Evolutionary conservation across 2,797 vertebrate genomes (phyloP), one percentile per base, ranked within the genome.

Genomic region (Anguilla megastoma): DNA sequence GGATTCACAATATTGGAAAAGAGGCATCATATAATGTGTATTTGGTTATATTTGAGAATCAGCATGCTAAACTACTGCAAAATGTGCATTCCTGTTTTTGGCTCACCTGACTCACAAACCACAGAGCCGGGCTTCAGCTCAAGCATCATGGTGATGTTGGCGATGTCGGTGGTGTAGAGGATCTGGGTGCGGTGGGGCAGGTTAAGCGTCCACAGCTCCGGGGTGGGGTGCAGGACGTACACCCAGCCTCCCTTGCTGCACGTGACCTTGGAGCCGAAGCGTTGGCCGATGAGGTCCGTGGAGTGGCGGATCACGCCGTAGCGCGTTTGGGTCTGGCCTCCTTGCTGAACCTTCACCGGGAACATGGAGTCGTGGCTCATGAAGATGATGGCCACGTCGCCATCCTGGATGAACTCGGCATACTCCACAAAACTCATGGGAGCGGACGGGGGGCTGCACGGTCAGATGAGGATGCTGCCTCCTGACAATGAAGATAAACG

Each of bases 181-280:
- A 99, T 99, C 93, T 99, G 99, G 0, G 99, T 99, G 91, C 99
- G 97, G 91, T 99, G 99, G 0, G 98, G 98, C 90, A 99, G 96
- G 89, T 96, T 97, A 90, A 98, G 92, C 0, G 99, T 99, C 98
- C 99, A 99, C 85, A 99, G 95, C 90, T 99, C 99, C 0, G 98
- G 97, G 0, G 99, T 99, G 0, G 98, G 98, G 91, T 99, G 98
- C 58, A 99, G 96, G 58, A 99, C 97, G 0, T 98, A 96, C 12
- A 98, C 98, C 98, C 98, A 99, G 1, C 98, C 98, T 2, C 98
- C 98, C 90, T 98, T 97, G 93, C 98, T 98, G 91, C 99, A 99
- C 50, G 97, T 99, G 91, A 99, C 97, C 94, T 98, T 99, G 52
- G 98, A 97, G 85, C 98, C 99, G 14, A 97, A 99, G 0, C 94